Conservation (phyloP, 92 coral and sea anemone species). For the Epizoanthus scotinus region DNA sequence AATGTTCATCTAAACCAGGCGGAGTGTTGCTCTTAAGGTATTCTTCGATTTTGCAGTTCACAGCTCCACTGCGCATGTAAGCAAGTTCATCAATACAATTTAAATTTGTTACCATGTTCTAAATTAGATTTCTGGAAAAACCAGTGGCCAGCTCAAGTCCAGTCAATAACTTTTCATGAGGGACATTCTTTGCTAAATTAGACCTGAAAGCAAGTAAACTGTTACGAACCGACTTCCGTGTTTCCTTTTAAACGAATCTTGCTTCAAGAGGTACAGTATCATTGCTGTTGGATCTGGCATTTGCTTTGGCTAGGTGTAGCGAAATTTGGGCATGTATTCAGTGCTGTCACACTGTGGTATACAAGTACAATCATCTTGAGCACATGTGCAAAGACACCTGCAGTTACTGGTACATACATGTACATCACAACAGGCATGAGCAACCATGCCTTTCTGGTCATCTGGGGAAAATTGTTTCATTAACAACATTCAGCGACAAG, state of each 20-base stretch:
- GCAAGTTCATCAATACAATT: conserved; percentile 20
- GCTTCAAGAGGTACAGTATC: no score
- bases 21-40: no score
- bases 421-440: conserved; percentile 43
- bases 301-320: background rate
- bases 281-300: background rate
- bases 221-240: background rate
- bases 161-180: conserved; percentile 47
- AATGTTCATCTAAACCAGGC: no score
- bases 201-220: conserved; percentile 40
- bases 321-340: conserved; percentile 5
- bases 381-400: conserved; percentile 5
- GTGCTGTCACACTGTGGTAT: background rate
- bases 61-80: no score
- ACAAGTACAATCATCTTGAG: conserved; percentile 16
- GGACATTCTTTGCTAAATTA: conserved; percentile 26
- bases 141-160: conserved; percentile 57
- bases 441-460: background rate
- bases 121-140: conserved; percentile 31
- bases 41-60: no score
- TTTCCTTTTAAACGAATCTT: background rate
- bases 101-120: conserved; percentile 16
- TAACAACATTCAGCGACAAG: conserved; percentile 31
- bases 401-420: conserved; percentile 47
- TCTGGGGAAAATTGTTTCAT: conserved; percentile 28